These are phyloP conservation scores for Cheilosia impressa DNA, from an alignment of 2,888 invertebrate species.

Conservation along the genomic window DNA sequence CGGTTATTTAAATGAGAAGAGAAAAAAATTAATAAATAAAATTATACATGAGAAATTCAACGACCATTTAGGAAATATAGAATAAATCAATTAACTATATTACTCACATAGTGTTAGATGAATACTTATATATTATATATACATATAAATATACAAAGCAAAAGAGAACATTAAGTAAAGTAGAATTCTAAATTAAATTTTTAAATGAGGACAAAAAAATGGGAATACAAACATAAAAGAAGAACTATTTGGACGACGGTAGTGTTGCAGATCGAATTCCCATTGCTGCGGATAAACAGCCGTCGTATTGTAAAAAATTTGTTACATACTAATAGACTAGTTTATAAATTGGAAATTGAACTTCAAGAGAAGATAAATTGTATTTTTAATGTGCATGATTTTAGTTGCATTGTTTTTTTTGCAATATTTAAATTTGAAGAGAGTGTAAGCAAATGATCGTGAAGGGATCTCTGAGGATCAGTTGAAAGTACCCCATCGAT, in stretches of 20 bases:
- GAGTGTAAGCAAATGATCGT: too few relatives aligned
- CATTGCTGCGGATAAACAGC: slow-evolving; percentile 36
- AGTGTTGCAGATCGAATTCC: slow-evolving; percentile 38
- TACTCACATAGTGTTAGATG: slow-evolving; percentile 50
- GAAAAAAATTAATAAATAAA: slow-evolving; percentile 23
- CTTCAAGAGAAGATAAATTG: background rate
- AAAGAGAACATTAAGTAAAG: slow-evolving; percentile 56
- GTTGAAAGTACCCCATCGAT: too few relatives aligned
- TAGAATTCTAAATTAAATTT: slow-evolving; percentile 74
- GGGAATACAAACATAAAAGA: slow-evolving; percentile 3
- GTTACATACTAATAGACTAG: slow-evolving; percentile 61
- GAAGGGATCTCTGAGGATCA: too few relatives aligned
- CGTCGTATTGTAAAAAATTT: slow-evolving; percentile 52
- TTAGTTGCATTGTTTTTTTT: slow-evolving; percentile 39
- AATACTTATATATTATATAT: slow-evolving; percentile 51
- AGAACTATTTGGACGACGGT: slow-evolving; percentile 50
- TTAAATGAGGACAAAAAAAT: slow-evolving; percentile 44
- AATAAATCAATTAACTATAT: slow-evolving; percentile 67
- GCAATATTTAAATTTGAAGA: too few relatives aligned
- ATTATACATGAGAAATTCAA: slow-evolving; percentile 73
- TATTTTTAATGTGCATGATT: slow-evolving; percentile 56
- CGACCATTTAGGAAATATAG: slow-evolving; percentile 74
- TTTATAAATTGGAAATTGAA: slow-evolving; percentile 53
- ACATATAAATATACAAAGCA: slow-evolving; percentile 50
- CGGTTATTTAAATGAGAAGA: slow-evolving; percentile 31